These are phyloP conservation scores for Tolmerus cingulatus DNA, from an alignment of 2,888 invertebrate genomes.

Conservation along the genomic window DNA sequence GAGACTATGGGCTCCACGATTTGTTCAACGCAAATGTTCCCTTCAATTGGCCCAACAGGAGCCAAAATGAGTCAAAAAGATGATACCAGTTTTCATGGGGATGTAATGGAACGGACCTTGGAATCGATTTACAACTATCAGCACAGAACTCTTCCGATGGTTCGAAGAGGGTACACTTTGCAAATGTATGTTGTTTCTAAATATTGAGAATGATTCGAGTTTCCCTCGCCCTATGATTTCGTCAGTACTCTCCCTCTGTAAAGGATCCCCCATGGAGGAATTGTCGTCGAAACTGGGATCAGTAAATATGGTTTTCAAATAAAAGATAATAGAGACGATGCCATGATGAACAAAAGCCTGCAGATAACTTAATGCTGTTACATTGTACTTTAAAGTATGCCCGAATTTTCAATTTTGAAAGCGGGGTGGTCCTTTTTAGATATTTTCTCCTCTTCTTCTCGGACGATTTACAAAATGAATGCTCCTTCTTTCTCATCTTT, in stretches of 20 bases:
- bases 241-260: background rate
- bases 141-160: background rate
- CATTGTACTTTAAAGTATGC: background rate
- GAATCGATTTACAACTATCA: background rate
- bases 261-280: background rate
- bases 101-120: background rate
- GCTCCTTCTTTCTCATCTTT: background rate
- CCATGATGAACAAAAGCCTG: conserved; percentile 11
- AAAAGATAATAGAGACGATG: conserved; percentile 1
- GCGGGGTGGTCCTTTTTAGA: background rate
- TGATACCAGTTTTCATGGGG: background rate
- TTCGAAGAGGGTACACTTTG: conserved; percentile 6
- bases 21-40: background rate
- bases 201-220: conserved; percentile 1
- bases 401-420: conserved; percentile 1
- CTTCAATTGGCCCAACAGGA: background rate
- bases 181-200: conserved; percentile 25
- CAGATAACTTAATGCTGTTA: conserved; percentile 6
- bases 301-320: conserved; percentile 16
- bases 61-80: conserved; percentile 9
- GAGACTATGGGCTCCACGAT: background rate
- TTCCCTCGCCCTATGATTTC: background rate
- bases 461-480: conserved; percentile 12
- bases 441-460: background rate
- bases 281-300: conserved; percentile 1